Evolutionary conservation across 2,113 vertebrate species (phyloP).

Genomic region (Dicentrarchus labrax): DNA sequence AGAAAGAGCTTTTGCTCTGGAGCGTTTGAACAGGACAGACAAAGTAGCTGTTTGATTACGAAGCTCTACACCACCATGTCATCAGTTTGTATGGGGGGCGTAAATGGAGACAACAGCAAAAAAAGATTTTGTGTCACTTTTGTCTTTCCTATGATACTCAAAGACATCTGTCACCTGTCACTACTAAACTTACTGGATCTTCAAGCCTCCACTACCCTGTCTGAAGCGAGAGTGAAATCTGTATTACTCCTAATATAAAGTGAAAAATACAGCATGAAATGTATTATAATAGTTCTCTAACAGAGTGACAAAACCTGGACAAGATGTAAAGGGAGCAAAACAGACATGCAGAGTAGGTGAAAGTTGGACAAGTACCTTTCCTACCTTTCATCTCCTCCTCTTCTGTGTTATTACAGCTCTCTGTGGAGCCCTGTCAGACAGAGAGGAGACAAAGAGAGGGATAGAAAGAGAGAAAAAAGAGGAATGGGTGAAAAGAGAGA

Average conservation of each 20-base stretch:
- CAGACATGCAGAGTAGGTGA: conserved; percentile 78
- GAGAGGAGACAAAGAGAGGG: conserved; percentile 24
- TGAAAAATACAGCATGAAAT: background rate
- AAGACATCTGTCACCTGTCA: background rate
- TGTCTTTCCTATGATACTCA: conserved; percentile 9
- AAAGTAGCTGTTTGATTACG: background rate
- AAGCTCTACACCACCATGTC: background rate
- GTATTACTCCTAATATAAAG: conserved; percentile 17
- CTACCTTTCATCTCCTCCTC: conserved; percentile 99
- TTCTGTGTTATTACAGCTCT: conserved; percentile 98
- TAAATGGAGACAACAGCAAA: background rate
- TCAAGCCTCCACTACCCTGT: background rate
- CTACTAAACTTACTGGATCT: background rate
- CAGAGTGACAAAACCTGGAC: background rate
- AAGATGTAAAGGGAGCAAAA: conserved; percentile 30
- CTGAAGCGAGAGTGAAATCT: background rate
- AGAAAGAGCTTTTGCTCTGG: background rate
- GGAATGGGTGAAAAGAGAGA: conserved; percentile 8
- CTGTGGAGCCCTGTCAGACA: conserved; percentile 92
- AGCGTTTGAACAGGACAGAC: too few relatives aligned
- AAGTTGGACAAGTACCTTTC: conserved; percentile 86
- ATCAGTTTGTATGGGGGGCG: background rate
- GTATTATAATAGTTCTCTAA: background rate
- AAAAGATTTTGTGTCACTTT: background rate
- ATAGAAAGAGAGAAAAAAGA: conserved; percentile 2